These are phyloP conservation scores for Sciaenops ocellatus DNA, from an alignment of 2,797 vertebrate genomes.

Conservation along the genomic window DNA sequence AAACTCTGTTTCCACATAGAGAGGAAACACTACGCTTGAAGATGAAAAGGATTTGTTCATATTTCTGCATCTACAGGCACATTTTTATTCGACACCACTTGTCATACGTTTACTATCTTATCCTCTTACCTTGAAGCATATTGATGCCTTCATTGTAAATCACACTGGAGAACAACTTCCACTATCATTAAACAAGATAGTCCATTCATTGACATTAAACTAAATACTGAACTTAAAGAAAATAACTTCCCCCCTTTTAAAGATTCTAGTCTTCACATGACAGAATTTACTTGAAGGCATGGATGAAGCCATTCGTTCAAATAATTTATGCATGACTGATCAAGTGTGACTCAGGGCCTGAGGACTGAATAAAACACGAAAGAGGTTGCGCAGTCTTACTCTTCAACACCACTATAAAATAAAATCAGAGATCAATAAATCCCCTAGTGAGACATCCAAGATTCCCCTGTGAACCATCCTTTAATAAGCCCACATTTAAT, in stretches of 20 bases:
- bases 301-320: conserved; percentile 48
- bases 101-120: background rate
- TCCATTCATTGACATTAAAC: too few species aligned
- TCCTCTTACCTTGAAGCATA: background rate
- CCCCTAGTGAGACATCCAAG: conserved; percentile 4
- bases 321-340: conserved; percentile 58
- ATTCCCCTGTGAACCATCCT: background rate
- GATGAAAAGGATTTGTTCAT: background rate
- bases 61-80: background rate
- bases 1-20: background rate
- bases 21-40: background rate
- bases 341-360: conserved; percentile 52
- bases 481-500: background rate
- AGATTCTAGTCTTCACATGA: conserved; percentile 48
- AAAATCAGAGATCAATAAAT: conserved; percentile 32
- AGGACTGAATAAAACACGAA: conserved; percentile 55
- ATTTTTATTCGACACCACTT: background rate
- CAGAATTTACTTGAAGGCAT: conserved; percentile 25
- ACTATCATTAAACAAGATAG: background rate
- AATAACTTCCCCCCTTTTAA: background rate
- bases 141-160: background rate
- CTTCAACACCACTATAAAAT: conserved; percentile 18
- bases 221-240: too few species aligned
- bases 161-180: background rate
- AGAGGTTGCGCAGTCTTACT: conserved; percentile 14